Percentiles rank a stretch among this genome's conserved stretches.
Evolutionary conservation across 2,888 invertebrate species (phyloP).

Genomic region (Clunio marinus): DNA sequence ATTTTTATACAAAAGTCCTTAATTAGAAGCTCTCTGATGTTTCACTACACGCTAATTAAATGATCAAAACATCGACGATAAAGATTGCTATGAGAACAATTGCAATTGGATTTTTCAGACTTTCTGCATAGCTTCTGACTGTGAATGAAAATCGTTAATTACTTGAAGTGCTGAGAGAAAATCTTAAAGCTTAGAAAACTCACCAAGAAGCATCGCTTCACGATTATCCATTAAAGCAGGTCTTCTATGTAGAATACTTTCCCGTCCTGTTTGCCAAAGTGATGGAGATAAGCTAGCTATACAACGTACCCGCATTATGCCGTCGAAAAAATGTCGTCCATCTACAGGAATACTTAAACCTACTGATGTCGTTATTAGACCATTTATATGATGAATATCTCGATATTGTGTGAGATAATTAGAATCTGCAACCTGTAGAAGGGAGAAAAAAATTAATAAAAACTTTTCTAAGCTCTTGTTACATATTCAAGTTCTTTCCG

Average conservation of each 20-base stretch:
- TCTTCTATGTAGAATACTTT: conserved; percentile 57
- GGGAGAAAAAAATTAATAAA: conserved; percentile 40
- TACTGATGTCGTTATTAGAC: conserved; percentile 57
- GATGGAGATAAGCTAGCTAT: conserved; percentile 59
- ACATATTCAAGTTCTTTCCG: neutral
- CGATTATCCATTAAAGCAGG: conserved; percentile 57
- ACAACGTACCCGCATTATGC: conserved; percentile 60
- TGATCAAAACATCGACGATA: conserved; percentile 17
- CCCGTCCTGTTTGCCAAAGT: conserved; percentile 58
- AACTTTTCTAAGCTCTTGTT: neutral
- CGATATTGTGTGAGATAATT: conserved; percentile 55
- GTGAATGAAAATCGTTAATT: neutral
- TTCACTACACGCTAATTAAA: conserved; percentile 26
- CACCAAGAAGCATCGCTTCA: conserved; percentile 60
- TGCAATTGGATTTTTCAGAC: conserved; percentile 27
- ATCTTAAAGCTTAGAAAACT: conserved; percentile 43
- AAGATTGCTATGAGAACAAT: conserved; percentile 32
- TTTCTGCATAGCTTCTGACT: conserved; percentile 8
- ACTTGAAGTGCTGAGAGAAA: neutral
- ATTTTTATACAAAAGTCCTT: conserved; percentile 16
- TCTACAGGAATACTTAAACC: conserved; percentile 57
- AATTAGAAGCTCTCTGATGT: conserved; percentile 35
- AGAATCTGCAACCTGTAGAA: conserved; percentile 52
- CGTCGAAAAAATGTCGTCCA: conserved; percentile 57
- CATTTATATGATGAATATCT: conserved; percentile 55